Evolutionary conservation across 2,797 vertebrate genomes (phyloP).

Genomic region (Gephyroberyx darwinii): DNA sequence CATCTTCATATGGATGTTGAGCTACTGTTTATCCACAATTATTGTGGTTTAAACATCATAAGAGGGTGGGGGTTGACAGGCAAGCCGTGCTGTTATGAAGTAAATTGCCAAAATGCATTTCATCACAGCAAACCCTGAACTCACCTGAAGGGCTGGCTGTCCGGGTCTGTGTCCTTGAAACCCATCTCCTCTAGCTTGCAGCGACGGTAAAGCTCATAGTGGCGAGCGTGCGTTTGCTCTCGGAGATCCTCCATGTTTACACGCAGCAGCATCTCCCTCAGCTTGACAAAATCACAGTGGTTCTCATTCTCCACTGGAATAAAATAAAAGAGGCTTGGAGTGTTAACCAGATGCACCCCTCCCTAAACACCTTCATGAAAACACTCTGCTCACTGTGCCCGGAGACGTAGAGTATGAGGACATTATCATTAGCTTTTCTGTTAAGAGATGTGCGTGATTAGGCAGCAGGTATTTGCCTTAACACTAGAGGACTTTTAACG

Average conservation of each 20-base stretch:
- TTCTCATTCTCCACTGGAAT: constrained; percentile 95
- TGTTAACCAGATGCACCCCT: background rate
- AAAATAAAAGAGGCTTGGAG: constrained; percentile 8
- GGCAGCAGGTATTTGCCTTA: constrained; percentile 16
- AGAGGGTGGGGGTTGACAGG: background rate
- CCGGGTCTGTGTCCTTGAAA: constrained; percentile 93
- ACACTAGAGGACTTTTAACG: constrained; percentile 7
- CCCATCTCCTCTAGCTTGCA: constrained; percentile 98
- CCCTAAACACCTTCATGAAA: background rate
- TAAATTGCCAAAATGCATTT: constrained; percentile 31
- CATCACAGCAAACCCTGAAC: constrained; percentile 19
- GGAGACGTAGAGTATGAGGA: background rate
- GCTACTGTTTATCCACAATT: background rate
- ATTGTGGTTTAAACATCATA: constrained; percentile 2
- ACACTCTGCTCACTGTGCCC: background rate
- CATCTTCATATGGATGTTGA: background rate
- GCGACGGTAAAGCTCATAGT: constrained; percentile 96
- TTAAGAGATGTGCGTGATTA: background rate
- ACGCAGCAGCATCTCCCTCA: constrained; percentile 95
- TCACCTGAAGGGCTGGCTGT: constrained; percentile 96
- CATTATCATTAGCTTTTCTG: background rate
- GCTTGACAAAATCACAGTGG: constrained; percentile 97
- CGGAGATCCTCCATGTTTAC: constrained; percentile 98
- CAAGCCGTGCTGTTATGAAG: constrained; percentile 5
- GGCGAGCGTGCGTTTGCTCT: constrained; percentile 94